Percentiles rank a stretch among this genome's conserved stretches.
Evolutionary conservation across 1,140 invertebrate species (phyloP).

Genomic region (Samia ricini): DNA sequence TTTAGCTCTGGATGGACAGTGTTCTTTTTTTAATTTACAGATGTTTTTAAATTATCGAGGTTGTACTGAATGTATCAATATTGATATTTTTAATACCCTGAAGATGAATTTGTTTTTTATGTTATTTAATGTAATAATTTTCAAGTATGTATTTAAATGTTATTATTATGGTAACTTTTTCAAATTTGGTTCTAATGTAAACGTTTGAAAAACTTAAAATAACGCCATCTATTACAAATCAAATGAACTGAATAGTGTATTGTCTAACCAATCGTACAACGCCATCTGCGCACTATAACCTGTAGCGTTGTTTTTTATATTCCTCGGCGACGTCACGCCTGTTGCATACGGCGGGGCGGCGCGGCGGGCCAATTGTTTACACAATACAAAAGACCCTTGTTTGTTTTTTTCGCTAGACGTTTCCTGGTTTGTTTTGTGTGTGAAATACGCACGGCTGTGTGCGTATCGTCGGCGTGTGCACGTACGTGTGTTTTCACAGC

Average conservation of each 20-base stretch:
- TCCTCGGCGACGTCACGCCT: constrained; percentile 58
- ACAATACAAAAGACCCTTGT: constrained; percentile 76
- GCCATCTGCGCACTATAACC: constrained; percentile 58
- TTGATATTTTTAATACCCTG: too few relatives aligned
- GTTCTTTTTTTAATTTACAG: too few relatives aligned
- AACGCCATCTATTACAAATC: constrained; percentile 44
- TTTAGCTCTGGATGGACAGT: too few relatives aligned
- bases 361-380: constrained; percentile 66
- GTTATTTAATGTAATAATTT: too few relatives aligned
- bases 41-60: too few relatives aligned
- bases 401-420: constrained; percentile 75
- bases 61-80: too few relatives aligned
- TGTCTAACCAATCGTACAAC: constrained; percentile 12
- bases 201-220: too few relatives aligned
- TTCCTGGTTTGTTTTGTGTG: constrained; percentile 77
- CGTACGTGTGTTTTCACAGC: constrained; percentile 59
- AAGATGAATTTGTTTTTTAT: too few relatives aligned
- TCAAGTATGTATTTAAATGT: too few relatives aligned
- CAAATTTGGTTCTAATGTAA: too few relatives aligned
- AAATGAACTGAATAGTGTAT: constrained; percentile 22
- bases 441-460: constrained; percentile 46
- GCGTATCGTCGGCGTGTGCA: constrained; percentile 22
- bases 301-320: constrained; percentile 49
- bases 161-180: too few relatives aligned
- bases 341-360: constrained; percentile 56